Conservation (phyloP, 2,797 vertebrate species). For the Hozukius guyotensis region DNA sequence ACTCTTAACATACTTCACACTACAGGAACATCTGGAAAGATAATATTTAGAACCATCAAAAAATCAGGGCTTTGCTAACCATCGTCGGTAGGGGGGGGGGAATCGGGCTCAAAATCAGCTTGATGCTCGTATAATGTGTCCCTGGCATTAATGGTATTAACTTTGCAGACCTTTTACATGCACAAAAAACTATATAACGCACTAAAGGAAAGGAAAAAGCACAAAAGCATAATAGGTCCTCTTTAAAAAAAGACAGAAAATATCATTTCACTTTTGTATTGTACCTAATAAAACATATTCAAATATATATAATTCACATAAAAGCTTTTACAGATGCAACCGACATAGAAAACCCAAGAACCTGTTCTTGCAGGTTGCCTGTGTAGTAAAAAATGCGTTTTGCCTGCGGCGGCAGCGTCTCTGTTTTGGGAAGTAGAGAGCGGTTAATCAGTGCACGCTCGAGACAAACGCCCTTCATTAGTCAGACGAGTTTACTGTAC, state of each 20-base stretch:
- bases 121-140: too few relatives aligned
- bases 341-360: not conserved
- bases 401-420: not conserved
- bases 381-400: not conserved
- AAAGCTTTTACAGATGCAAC: not conserved
- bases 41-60: too few relatives aligned
- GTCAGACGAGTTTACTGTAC: conserved; percentile 4
- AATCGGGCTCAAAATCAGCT: too few relatives aligned
- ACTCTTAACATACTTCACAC: too few relatives aligned
- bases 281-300: not conserved
- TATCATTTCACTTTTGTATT: not conserved
- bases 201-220: too few relatives aligned
- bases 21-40: too few relatives aligned
- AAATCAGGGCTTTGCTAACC: too few relatives aligned
- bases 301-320: not conserved
- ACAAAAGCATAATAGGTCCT: too few relatives aligned
- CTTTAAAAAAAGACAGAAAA: not conserved
- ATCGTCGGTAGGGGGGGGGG: too few relatives aligned
- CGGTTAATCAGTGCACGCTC: not conserved
- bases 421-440: not conserved
- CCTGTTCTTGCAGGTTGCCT: not conserved
- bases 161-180: too few relatives aligned
- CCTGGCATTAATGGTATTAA: too few relatives aligned
- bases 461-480: not conserved
- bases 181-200: too few relatives aligned